These are phyloP conservation scores for Gallinago media DNA, from an alignment of 2,113 vertebrate species.

Conservation along the genomic window DNA sequence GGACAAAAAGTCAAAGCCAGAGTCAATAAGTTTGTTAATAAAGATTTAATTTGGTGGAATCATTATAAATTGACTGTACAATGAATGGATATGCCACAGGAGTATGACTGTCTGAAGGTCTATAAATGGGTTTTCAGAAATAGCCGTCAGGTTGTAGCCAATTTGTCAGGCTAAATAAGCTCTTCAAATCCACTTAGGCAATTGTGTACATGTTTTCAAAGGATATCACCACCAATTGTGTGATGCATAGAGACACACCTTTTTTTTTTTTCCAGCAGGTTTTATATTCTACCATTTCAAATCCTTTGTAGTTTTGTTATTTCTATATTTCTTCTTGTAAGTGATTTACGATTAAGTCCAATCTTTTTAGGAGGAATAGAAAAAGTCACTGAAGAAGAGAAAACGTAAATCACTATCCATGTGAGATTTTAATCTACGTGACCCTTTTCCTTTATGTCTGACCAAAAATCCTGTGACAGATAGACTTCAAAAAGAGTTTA, in stretches of 20 bases:
- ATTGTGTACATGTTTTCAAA: neutral
- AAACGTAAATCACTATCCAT: neutral
- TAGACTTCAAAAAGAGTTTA: neutral
- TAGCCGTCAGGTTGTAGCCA: constrained; percentile 35
- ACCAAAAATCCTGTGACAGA: neutral
- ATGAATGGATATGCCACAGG: constrained; percentile 19
- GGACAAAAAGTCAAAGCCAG: constrained; percentile 5
- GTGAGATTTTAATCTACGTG: neutral
- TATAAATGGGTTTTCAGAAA: constrained; percentile 40
- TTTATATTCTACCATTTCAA: neutral
- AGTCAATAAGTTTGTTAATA: constrained; percentile 57
- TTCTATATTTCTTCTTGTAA: neutral
- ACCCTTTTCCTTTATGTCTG: neutral
- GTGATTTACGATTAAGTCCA: neutral
- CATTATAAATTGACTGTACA: constrained; percentile 55
- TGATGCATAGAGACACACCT: neutral
- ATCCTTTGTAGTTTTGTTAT: neutral
- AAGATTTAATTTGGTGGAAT: constrained; percentile 51
- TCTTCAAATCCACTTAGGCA: constrained; percentile 45
- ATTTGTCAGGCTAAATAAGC: constrained; percentile 22
- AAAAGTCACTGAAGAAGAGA: neutral
- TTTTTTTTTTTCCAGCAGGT: neutral
- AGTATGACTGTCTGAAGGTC: neutral
- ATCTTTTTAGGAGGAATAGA: neutral
- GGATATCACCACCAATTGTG: neutral